Conservation (phyloP, 2,113 vertebrate genomes). For the Bostrychus sinensis region DNA sequence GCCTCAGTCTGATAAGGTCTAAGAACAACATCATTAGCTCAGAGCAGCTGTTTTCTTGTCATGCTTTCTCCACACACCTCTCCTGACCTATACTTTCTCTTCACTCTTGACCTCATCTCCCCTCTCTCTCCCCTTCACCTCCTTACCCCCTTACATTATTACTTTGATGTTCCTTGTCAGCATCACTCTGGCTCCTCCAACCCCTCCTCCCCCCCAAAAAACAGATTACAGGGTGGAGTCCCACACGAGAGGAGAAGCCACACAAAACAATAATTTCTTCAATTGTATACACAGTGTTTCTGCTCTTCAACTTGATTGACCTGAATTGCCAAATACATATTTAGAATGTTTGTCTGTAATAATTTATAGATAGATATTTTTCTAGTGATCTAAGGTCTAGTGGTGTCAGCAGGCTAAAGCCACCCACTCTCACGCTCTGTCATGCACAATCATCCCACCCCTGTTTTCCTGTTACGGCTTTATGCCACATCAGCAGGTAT, state of each 20-base stretch:
- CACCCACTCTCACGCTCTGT: no score
- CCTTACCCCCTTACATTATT: slow-evolving; percentile 10
- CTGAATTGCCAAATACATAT: neutral
- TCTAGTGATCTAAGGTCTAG: no score
- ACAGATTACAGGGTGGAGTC: slow-evolving; percentile 56
- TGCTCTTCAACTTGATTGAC: slow-evolving; percentile 4
- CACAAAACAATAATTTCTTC: slow-evolving; percentile 53
- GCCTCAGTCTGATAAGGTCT: slow-evolving; percentile 42
- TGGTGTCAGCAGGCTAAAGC: no score
- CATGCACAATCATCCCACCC: no score
- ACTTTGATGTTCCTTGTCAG: slow-evolving; percentile 69
- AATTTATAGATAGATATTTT: neutral
- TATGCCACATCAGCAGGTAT: no score
- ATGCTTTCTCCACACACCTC: slow-evolving; percentile 18
- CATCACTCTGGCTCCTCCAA: slow-evolving; percentile 45
- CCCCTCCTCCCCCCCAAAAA: no score
- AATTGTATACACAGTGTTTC: neutral
- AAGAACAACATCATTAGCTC: slow-evolving; percentile 44
- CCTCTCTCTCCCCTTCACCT: slow-evolving; percentile 16
- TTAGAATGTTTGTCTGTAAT: neutral
- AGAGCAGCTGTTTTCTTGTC: slow-evolving; percentile 48
- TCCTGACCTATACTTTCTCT: slow-evolving; percentile 55
- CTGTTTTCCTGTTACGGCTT: no score
- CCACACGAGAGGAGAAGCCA: slow-evolving; percentile 8
- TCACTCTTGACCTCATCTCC: slow-evolving; percentile 50